phyloP scores from a whole-genome alignment of 2,888 invertebrate species.

The Cryptocheilus praepositus region DNA sequence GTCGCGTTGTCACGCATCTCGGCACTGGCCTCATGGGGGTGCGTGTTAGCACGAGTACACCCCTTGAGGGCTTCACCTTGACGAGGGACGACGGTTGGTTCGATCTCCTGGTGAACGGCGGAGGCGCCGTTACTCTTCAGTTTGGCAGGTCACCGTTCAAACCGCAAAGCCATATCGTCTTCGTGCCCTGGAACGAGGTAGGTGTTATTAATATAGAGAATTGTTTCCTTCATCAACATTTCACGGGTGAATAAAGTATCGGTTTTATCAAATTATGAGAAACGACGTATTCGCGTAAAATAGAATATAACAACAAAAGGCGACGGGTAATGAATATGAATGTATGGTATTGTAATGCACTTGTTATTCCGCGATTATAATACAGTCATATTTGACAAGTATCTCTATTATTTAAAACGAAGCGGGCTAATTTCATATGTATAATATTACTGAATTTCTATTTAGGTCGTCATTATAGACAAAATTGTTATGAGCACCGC shows the following conservation, averaged over 20 bases:
- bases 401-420: too few relatives aligned
- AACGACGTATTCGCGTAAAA: too few relatives aligned
- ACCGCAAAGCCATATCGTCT: constrained; percentile 90
- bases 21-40: constrained; percentile 97
- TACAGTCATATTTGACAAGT: not conserved
- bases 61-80: constrained; percentile 96
- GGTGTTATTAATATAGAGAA: too few relatives aligned
- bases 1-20: constrained; percentile 92
- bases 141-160: constrained; percentile 95
- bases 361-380: too few relatives aligned
- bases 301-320: too few relatives aligned
- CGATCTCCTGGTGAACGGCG: constrained; percentile 99
- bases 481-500: constrained; percentile 88
- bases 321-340: too few relatives aligned
- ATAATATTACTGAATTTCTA: too few relatives aligned
- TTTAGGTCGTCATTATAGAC: constrained; percentile 94
- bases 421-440: not conserved
- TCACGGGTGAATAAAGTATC: too few relatives aligned
- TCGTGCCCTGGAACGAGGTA: constrained; percentile 97
- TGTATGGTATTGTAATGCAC: too few relatives aligned
- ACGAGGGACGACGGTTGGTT: constrained; percentile 97
- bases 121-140: constrained; percentile 95
- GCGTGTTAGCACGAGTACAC: constrained; percentile 93
- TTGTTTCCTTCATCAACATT: too few relatives aligned
- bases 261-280: too few relatives aligned